Evolutionary conservation across 1,140 invertebrate genomes (phyloP), one percentile per base, ranked within the genome.

Genomic region (Drosophila busckii): DNA sequence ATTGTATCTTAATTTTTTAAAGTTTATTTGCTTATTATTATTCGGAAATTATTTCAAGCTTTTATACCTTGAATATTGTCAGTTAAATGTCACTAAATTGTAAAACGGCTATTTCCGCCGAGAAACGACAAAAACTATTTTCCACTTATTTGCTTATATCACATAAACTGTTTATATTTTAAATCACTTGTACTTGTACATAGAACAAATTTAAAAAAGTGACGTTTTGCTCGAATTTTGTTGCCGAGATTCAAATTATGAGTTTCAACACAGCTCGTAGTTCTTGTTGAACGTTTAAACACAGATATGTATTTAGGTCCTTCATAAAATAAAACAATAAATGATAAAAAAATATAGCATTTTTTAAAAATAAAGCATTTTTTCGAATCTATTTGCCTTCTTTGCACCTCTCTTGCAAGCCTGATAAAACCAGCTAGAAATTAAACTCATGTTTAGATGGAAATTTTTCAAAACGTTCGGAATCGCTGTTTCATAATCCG

Each of bases 221-320:
- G 26, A 1, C 41, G 23, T 29, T 41, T 29, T 28, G 41, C 41
- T 26, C 15, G 41, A 44, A 44, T 44, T 41, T 41, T 41, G 12
- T 26, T 41, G 9, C 22, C 22, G 4, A 41, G 17, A 41, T 41
- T 41, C 22, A 26, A 41, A 41, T 41, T 41, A 22, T 41, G 26
- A 6, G 20, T 22, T 25, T 41, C 38, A 6, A 41, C 38, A 4
- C 23, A 44, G 25, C 41, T 25, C 7, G 41, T 29, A 15, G 41
- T 44, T 44, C 41, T 44, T 26, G 41, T 44, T 9, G 41, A 44
- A 44, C 41, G 41, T 13, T 44, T 44, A 31, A 29, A 44, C 19
- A 28, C 38, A 9, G 38, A 42, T 13, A 25, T 41, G 17, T 41
- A 23, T 22, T 15, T 12, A 12, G 20, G 15, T 44, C 15, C 40